Evolutionary conservation across 53 echinoderm and acorn worm genomes (phyloP).

Genomic region (Crossaster papposus): DNA sequence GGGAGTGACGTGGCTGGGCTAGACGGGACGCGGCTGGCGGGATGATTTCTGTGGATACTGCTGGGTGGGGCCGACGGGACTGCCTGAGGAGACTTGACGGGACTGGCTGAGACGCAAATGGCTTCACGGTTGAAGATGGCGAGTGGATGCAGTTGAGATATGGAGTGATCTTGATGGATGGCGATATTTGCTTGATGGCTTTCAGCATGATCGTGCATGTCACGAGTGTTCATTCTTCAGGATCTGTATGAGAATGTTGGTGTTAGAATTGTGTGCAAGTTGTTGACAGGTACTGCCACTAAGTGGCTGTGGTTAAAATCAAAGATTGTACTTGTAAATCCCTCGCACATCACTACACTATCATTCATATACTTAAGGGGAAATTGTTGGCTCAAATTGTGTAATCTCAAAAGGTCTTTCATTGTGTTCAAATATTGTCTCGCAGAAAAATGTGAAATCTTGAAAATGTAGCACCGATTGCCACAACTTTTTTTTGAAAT

Average conservation of each 20-base stretch:
- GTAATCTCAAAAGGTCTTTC: no score
- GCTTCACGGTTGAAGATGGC: background rate
- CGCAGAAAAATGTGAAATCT: no score
- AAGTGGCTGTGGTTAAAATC: background rate
- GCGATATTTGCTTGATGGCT: background rate
- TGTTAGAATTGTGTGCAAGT: background rate
- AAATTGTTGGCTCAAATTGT: no score
- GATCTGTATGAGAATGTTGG: background rate
- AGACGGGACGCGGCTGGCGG: background rate
- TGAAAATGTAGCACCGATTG: no score
- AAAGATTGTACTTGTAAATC: background rate
- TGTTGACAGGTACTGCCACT: background rate
- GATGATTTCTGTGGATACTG: background rate
- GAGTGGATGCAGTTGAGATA: background rate
- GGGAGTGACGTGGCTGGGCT: background rate
- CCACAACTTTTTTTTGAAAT: no score
- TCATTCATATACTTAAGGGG: no score
- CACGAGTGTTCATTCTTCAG: background rate
- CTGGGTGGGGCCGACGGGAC: background rate
- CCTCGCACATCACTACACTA: background rate
- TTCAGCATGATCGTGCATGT: background rate
- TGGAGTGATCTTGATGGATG: background rate
- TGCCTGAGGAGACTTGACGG: background rate
- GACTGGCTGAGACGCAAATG: background rate
- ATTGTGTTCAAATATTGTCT: no score